Base-by-base conservation (phyloP, 1,140 invertebrate species). In the Heliconius hermathena region DNA sequence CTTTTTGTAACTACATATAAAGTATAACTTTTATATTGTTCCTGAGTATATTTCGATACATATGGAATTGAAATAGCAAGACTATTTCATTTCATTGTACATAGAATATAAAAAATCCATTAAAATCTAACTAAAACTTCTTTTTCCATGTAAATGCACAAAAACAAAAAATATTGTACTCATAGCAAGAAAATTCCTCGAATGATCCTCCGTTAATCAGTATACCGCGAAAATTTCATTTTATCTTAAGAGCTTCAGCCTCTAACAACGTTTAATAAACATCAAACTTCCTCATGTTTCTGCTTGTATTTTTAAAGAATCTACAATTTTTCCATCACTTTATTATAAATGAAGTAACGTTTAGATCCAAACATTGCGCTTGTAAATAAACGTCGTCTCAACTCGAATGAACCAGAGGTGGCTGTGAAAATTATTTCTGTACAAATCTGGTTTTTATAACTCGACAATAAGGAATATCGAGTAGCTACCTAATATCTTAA, bases 401-500 rank as follows among this genome's bases (percentile, higher is more conserved):
- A 26, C 36, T n/a, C 71, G 71, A 79, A 74, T 41, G 71, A 75
- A 49, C 73, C 46, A 66, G 60, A 66, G 60, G 26, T 66, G 26
- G 26, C 20, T 22, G 11, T 79, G 60, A 18, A 46, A 74, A 18
- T 46, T 70, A 71, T 74, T 70, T 74, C 66, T 52, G 70, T 41
- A 38, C 77, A 74, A 79, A 74, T 79, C 60, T 79, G 77, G 73
- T 70, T 79, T 66, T 79, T 79, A 79, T 46, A 33, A 22, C 46
- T 22, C 49, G 57, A 73, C 52, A 54, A 54, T 71, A 79, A 49
- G 26, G 41, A 46, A 66, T 71, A 71, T 38, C 26, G 36, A 74
- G 36, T 36, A 36, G 13, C 41, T 57, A 18, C 18, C 60, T 74
- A 29, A n/a, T 57, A 2, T 52, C 54, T 22, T 46, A 52, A 70